phyloP scores from a whole-genome alignment of 2,797 vertebrate species.

The Spea hammondii region DNA sequence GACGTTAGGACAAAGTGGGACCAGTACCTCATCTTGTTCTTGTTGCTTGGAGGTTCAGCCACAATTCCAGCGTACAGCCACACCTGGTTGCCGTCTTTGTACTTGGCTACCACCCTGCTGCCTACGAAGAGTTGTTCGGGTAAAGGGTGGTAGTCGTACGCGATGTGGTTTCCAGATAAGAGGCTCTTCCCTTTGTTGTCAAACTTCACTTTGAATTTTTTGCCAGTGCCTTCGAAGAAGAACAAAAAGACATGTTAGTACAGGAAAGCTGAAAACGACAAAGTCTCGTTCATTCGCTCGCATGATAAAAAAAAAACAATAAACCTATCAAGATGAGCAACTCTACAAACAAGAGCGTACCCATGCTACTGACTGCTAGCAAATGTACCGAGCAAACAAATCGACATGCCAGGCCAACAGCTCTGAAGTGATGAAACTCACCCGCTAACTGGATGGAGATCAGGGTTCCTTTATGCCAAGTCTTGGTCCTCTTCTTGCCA shows the following conservation, averaged over 20 bases:
- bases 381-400: too few relatives aligned
- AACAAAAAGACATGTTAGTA: background rate
- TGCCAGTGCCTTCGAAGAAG: slow-evolving; percentile 68
- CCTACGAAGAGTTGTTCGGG: slow-evolving; percentile 87
- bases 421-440: slow-evolving; percentile 49
- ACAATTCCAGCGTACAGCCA: slow-evolving; percentile 98
- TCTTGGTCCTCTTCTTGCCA: slow-evolving; percentile 96
- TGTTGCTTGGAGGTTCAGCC: slow-evolving; percentile 92
- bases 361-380: background rate
- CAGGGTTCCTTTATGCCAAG: slow-evolving; percentile 89
- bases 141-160: slow-evolving; percentile 88
- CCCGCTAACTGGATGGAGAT: slow-evolving; percentile 87
- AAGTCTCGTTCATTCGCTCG: too few relatives aligned
- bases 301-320: background rate
- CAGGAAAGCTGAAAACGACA: background rate
- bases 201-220: slow-evolving; percentile 97
- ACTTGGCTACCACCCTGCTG: slow-evolving; percentile 92
- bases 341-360: background rate
- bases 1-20: too few relatives aligned
- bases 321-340: background rate
- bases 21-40: slow-evolving; percentile 89
- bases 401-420: background rate
- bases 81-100: slow-evolving; percentile 92
- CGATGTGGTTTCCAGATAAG: slow-evolving; percentile 94
- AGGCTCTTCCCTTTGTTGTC: slow-evolving; percentile 96